phyloP scores from a whole-genome alignment of 2,113 vertebrate species.

The Stegastes partitus region DNA sequence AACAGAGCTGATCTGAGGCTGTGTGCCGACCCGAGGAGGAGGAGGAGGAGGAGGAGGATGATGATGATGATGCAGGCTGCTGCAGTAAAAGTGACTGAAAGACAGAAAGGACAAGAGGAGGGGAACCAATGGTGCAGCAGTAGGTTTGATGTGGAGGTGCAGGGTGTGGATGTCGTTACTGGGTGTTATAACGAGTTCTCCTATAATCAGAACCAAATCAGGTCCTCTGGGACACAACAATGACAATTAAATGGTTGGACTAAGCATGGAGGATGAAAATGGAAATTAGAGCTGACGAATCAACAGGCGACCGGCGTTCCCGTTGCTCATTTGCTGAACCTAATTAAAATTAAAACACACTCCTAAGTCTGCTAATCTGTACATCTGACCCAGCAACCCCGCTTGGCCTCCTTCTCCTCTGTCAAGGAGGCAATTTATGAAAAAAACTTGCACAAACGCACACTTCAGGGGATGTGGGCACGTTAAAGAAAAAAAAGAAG shows the following conservation, averaged over 20 bases:
- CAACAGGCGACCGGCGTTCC: conserved; percentile 37
- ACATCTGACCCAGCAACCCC: conserved; percentile 39
- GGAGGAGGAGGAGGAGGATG: too few species aligned
- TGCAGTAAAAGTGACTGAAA: neutral
- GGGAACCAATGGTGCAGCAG: conserved; percentile 13
- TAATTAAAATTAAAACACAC: conserved; percentile 55
- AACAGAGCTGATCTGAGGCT: conserved; percentile 24
- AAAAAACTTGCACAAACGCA: neutral
- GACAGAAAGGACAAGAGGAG: neutral
- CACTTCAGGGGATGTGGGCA: neutral
- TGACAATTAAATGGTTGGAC: conserved; percentile 46
- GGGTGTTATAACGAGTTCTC: conserved; percentile 48
- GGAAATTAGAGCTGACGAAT: conserved; percentile 51
- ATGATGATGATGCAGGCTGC: conserved; percentile 8
- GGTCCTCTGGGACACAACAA: conserved; percentile 38
- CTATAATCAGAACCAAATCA: conserved; percentile 48
- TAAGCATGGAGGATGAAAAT: conserved; percentile 41
- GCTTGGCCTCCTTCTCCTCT: neutral
- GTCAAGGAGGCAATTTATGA: conserved; percentile 7
- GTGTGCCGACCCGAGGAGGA: neutral
- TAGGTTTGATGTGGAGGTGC: conserved; percentile 14
- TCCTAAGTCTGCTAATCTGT: conserved; percentile 22
- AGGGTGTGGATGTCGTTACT: conserved; percentile 23
- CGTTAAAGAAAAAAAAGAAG: neutral
- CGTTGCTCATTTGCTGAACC: conserved; percentile 29